Evolutionary conservation across 2,888 invertebrate genomes (phyloP), one percentile per base, ranked within the genome.

Genomic region (Lasiommata megera): DNA sequence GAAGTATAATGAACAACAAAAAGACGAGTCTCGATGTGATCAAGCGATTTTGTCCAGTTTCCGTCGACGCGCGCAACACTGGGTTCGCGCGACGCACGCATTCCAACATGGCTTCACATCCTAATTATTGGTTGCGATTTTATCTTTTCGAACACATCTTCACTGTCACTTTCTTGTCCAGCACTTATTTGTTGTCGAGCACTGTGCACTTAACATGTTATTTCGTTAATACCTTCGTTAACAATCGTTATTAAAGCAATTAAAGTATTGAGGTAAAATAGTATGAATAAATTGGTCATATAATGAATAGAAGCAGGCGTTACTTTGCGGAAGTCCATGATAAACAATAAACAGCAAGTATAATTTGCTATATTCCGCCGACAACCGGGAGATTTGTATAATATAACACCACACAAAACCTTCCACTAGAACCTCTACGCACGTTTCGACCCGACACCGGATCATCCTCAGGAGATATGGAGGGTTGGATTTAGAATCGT

Each of bases 91-190:
- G 76, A 71, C 79, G 82, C 77, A 76, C 80, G 72, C 88, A 86
- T 87, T 66, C 81, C 76, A 77, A 76, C 88, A 88, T 88, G 74
- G 72, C 80, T 72, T 88, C 80, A 88, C 88, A 88, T 88, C 86
- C 79, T 85, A 76, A 68, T 74, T 70, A 70, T 68, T 75, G 71
- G 66, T 66, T 67, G 56, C 67, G 66, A 67, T 65, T 68, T 71
- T 75, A 78, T 76, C 72, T 70, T 61, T 72, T 70, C 61, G 68
- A 73, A 73, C 71, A 73, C 77, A 78, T 76, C 66, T 65, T 65
- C 68, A 68, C 68, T 65, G 56, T 43, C 64, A 61, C 60, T 46
- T 41, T 64, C 58, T 57, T 56, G 62, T 62, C 62, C 56, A 60
- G 31, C 51, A 54, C 58, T 38, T 53, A 53, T 41, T 54, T 48